phyloP scores from a whole-genome alignment of 2,888 invertebrate genomes.

The Notodonta ziczac region DNA sequence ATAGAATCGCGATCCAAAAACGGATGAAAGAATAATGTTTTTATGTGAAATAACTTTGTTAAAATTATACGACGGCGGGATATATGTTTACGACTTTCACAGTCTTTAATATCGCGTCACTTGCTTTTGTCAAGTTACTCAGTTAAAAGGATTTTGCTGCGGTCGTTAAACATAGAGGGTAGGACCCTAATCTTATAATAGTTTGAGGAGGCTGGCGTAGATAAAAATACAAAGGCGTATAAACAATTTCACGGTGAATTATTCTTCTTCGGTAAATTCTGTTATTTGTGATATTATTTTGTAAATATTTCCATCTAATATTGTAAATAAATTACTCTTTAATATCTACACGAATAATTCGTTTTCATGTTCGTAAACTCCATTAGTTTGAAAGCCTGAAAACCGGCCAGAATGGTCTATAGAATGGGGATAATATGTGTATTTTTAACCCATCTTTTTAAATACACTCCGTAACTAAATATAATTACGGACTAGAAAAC shows the following conservation, averaged over 20 bases:
- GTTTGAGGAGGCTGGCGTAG: constrained; percentile 6
- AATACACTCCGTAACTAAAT: background rate
- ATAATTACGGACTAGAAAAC: background rate
- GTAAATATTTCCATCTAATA: constrained; percentile 29
- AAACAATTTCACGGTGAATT: background rate
- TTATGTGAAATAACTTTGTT: constrained; percentile 21
- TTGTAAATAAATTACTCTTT: background rate
- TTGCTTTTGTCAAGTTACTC: constrained; percentile 29
- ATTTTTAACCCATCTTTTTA: background rate
- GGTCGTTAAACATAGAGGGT: constrained; percentile 28
- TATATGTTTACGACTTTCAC: constrained; percentile 22
- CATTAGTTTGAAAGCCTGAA: background rate
- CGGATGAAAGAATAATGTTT: constrained; percentile 13
- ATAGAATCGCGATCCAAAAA: background rate
- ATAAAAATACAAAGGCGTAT: background rate
- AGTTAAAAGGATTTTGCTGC: constrained; percentile 31
- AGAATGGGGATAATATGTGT: too few relatives aligned
- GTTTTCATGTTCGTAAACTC: background rate
- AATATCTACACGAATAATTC: background rate
- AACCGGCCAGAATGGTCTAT: too few relatives aligned
- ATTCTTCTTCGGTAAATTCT: background rate
- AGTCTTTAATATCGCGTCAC: constrained; percentile 33
- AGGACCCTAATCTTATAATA: constrained; percentile 18
- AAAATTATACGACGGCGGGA: constrained; percentile 15
- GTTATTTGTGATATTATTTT: constrained; percentile 7